Evolutionary conservation across 2,888 invertebrate species (phyloP), one percentile per base, ranked within the genome.

Genomic region (Epinotia demarniana): DNA sequence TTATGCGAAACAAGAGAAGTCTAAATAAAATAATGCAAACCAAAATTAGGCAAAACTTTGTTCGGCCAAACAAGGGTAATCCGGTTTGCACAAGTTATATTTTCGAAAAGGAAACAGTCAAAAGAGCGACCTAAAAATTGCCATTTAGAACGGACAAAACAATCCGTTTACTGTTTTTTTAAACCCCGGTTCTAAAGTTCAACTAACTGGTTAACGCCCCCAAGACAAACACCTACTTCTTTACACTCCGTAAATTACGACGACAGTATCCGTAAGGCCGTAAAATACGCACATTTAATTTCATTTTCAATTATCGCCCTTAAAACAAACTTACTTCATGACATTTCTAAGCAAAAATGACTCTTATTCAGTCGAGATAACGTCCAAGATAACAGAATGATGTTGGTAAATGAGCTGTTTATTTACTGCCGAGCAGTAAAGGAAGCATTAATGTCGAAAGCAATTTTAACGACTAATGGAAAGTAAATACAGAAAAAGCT

Each of bases 401-500:
- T n/a, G 4, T 16, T 53, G 18, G 70, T 53, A 60, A 61, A 70
- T 61, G 46, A 53, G 33, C 61, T 70, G 70, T 73, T 69, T 61
- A 73, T 55, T 61, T 67, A 61, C 67, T 61, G 61, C 9, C 23
- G 46, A 39, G 60, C 19, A 58, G 16, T 73, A 67, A 73, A 68
- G 73, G 73, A 61, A 67, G 55, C 67, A 43, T 61, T 73, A 73
- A 73, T 23, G n/a, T 43, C 8, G 53, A 53, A 68, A 61, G 61
- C 73, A 68, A 43, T 73, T 66, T 72, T 67, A 39, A 67, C 67
- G 73, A 23, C 64, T 53, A 61, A 61, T 55, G 67, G 12, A 67
- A 73, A 73, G 55, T 68, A 55, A 73, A 73, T 67, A 39, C 49
- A 53, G 72, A 61, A 73, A 73, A 73, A 55, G 67, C 58, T 67